These are phyloP conservation scores for Encarsia formosa DNA, from an alignment of 2,888 invertebrate species.

Conservation along the genomic window DNA sequence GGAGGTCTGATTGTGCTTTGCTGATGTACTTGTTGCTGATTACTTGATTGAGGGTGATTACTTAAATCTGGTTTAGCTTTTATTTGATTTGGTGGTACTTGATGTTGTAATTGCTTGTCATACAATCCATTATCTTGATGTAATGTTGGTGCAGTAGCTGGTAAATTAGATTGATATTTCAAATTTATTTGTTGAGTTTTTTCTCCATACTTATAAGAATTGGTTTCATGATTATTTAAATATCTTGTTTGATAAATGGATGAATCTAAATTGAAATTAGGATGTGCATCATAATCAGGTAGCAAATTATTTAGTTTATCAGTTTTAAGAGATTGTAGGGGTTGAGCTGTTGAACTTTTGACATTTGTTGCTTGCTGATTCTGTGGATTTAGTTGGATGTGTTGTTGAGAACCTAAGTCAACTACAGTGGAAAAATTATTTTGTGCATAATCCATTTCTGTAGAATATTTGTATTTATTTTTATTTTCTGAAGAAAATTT, in stretches of 20 bases:
- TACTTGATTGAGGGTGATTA: constrained; percentile 29
- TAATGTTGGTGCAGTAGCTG: constrained; percentile 35
- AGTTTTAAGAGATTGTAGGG: constrained; percentile 20
- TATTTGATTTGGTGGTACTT: constrained; percentile 33
- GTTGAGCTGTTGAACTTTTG: constrained; percentile 25
- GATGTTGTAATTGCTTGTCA: constrained; percentile 33
- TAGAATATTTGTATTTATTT: constrained; percentile 41
- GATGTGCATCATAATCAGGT: constrained; percentile 38
- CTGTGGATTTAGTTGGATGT: constrained; percentile 33
- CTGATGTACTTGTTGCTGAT: constrained; percentile 42
- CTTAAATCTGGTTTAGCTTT: constrained; percentile 2
- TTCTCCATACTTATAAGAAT: constrained; percentile 42
- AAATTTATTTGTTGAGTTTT: constrained; percentile 39
- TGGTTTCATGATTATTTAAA: constrained; percentile 37
- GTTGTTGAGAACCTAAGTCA: constrained; percentile 29
- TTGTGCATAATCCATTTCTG: constrained; percentile 44
- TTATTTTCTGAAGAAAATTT: constrained; percentile 39
- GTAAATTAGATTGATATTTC: constrained; percentile 41
- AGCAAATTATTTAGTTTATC: constrained; percentile 43
- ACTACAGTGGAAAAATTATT: constrained; percentile 39
- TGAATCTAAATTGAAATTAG: constrained; percentile 39
- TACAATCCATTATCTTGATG: constrained; percentile 37
- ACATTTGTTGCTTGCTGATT: constrained; percentile 33
- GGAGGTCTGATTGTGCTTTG: constrained; percentile 50
- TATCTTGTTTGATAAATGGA: constrained; percentile 39